Base-by-base conservation (phyloP, 1,140 invertebrate genomes). In the Drosophila pachea region DNA sequence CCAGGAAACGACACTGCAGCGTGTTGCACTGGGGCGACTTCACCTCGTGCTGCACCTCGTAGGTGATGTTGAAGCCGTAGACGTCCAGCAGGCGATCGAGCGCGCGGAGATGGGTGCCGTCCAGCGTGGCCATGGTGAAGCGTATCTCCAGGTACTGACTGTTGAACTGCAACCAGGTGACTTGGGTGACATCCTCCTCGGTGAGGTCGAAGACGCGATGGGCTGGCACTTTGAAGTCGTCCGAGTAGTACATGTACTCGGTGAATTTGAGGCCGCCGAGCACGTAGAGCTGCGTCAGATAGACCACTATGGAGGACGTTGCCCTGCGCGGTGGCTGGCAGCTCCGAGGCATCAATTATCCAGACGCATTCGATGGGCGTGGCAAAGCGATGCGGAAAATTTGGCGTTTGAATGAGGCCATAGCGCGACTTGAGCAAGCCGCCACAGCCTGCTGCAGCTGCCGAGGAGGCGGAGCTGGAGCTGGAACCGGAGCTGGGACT, bases 61-160 rank as follows among this genome's bases (percentile, higher is more conserved):
- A 97, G 4, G 96, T 97, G 69, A 97, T 94, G 89, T 98, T 98
- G 90, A 98, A 97, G 6, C 96, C 97, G 86, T 94, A 97, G 3
- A 97, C 95, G 68, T 96, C 93, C 16, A 97, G 90, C 7, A 97
- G 90, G 53, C 94, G 92, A 73, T 96, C 93, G 42, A 96, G 89
- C 0, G 95, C 95, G 1, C 97, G 90, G 40, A 97, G 90, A 88
- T 97, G 95, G 40, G 95, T 94, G 5, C 96, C 95, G 74, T 95
- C 94, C 54, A 95, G 90, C 16, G 93, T 90, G 64, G 93, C 91
- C 43, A 96, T 90, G 4, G 91, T 91, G 77, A 98, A 93, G 45
- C 95, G 94, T 31, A 97, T 92, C 14, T 96, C 95, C 43, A 97
- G 89, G 72, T 94, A 95, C 14, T 94, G 94, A 43, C 93, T 93